These are phyloP conservation scores for Elgaria multicarinata DNA, from an alignment of 2,113 vertebrate species.

Conservation along the genomic window DNA sequence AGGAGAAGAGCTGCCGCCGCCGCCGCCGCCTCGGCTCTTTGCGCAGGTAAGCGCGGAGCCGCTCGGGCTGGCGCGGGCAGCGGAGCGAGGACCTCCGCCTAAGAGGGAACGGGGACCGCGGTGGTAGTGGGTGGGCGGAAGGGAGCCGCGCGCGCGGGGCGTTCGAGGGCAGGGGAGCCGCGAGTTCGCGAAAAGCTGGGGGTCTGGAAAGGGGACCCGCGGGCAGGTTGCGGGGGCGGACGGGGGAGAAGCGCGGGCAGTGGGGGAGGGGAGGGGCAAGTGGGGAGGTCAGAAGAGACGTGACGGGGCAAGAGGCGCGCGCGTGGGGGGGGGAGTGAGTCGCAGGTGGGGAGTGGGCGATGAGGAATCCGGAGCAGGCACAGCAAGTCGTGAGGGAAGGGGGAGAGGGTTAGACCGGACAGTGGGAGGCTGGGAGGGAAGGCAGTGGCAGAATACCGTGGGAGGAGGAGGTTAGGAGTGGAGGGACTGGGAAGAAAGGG, in stretches of 20 bases:
- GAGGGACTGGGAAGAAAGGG: not conserved
- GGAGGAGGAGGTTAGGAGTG: not conserved
- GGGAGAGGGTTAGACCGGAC: not conserved
- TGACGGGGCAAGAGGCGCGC: not conserved
- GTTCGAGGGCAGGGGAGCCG: not conserved
- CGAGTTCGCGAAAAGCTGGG: not conserved
- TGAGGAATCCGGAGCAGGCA: too few relatives aligned
- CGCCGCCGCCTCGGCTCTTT: too few relatives aligned
- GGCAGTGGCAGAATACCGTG: not conserved
- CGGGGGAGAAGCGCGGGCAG: not conserved
- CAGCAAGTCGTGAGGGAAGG: not conserved
- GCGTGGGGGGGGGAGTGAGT: too few relatives aligned
- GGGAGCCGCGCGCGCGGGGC: not conserved
- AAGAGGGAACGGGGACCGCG: not conserved
- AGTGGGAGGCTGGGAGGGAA: not conserved
- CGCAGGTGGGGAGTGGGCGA: not conserved
- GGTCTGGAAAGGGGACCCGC: not conserved
- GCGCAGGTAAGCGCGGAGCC: not conserved
- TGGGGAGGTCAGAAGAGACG: not conserved
- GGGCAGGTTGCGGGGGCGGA: too few relatives aligned
- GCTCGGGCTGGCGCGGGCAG: not conserved
- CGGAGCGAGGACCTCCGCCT: not conserved
- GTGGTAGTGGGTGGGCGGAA: not conserved
- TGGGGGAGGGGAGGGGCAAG: too few relatives aligned
- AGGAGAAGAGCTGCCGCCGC: not conserved